phyloP scores from a whole-genome alignment of 2,888 invertebrate species.

The Galerucella nymphaeae region DNA sequence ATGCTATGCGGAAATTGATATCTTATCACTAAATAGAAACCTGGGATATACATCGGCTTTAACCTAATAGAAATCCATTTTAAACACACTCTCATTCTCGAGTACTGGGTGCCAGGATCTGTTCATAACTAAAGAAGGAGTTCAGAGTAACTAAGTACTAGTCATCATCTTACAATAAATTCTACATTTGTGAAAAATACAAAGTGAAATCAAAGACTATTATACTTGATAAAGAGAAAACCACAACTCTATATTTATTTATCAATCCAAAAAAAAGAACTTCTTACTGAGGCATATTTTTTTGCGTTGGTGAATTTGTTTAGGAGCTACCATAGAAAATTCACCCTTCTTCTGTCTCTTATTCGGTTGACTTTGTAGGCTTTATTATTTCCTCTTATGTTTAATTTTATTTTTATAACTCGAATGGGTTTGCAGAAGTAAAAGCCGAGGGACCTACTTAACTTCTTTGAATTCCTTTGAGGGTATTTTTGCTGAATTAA shows the following conservation, averaged over 20 bases:
- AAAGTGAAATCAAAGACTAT: too few relatives aligned
- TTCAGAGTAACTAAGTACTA: too few relatives aligned
- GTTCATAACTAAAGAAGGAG: too few relatives aligned
- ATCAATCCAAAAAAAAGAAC: too few relatives aligned
- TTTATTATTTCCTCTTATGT: background rate
- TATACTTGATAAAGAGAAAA: too few relatives aligned
- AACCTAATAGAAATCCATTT: background rate
- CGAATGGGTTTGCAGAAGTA: background rate
- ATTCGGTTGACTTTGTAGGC: background rate
- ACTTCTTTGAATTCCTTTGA: constrained; percentile 1
- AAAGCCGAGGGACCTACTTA: background rate
- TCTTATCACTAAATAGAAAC: background rate
- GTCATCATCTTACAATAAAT: too few relatives aligned
- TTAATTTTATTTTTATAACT: constrained; percentile 3
- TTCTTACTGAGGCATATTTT: background rate
- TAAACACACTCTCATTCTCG: too few relatives aligned
- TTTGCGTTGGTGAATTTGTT: background rate
- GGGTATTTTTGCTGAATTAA: background rate
- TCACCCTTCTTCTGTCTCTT: background rate
- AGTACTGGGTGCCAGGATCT: too few relatives aligned
- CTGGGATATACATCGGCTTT: background rate
- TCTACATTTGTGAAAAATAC: too few relatives aligned
- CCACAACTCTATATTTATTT: too few relatives aligned
- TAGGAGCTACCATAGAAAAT: background rate
- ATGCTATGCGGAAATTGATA: background rate